Evolutionary conservation across 1,140 invertebrate genomes (phyloP), one percentile per base, ranked within the genome.

Genomic region (Drosophila carrolli): DNA sequence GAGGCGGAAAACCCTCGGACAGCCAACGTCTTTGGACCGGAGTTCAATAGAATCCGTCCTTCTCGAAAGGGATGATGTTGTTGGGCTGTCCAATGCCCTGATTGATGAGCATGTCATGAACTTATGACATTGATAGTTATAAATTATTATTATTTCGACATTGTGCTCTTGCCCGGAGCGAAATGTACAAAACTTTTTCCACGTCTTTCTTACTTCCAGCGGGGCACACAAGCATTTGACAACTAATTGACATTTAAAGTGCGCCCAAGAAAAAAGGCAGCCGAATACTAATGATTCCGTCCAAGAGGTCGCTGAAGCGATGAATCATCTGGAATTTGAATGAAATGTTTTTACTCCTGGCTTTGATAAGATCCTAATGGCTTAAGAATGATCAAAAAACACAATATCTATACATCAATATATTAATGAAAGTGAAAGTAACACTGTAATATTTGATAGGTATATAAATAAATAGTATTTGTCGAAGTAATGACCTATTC

Each of bases 41-140:
- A 72, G 37, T 68, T 70, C 57, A 46, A 56, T 61, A 19, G 50
- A 37, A 60, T 59, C 19, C 35, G 53, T 32, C 35, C 38, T 35
- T 51, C 67, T 37, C n/a, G 13, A 16, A 19, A 47, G 41, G 55
- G n/a, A 32, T 48, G 57, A 41, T 59, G 62, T 55, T 65, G 83
- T 71, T 59, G 59, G 68, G 75, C 78, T 88, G 82, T 86, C 84
- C 83, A 89, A 89, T 83, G 73, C 76, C 82, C 89, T 88, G 84
- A 88, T 88, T 88, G 84, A 88, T 88, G 84, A 88, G 84, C 79
- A 71, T 88, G 84, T 88, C 84, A 84, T 84, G 84, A 88, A 88
- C 84, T 89, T 88, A 88, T 88, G 84, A 88, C 84, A 89, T 83
- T 88, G 84, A 88, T 88, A 88, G 84, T 88, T 88, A 88, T 88